These are phyloP conservation scores for Coregonus ussuriensis DNA, from an alignment of 2,797 vertebrate species.

Conservation along the genomic window DNA sequence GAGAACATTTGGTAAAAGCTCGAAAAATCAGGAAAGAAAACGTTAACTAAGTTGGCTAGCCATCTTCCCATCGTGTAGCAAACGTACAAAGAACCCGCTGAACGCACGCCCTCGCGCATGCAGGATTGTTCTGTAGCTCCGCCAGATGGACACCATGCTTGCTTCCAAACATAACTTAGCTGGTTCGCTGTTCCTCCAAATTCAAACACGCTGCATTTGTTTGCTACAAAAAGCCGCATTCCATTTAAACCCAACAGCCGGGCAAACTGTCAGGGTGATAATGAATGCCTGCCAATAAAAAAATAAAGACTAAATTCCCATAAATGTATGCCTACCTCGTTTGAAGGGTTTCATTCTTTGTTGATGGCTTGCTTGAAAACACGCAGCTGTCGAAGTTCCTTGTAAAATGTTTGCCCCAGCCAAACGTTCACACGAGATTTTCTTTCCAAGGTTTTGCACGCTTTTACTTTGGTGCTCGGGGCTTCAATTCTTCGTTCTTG, in stretches of 20 bases:
- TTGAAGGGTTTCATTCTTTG: slow-evolving; percentile 82
- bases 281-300: neutral
- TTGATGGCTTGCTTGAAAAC: slow-evolving; percentile 66
- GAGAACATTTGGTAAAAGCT: neutral
- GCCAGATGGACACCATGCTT: slow-evolving; percentile 81
- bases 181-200: slow-evolving; percentile 74
- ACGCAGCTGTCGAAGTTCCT: slow-evolving; percentile 75
- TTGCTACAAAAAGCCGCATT: slow-evolving; percentile 65
- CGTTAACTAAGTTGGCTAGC: slow-evolving; percentile 9
- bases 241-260: slow-evolving; percentile 54
- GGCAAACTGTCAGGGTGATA: slow-evolving; percentile 10
- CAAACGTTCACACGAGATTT: slow-evolving; percentile 67
- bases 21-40: neutral
- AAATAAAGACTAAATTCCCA: slow-evolving; percentile 11
- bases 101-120: slow-evolving; percentile 56
- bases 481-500: neutral
- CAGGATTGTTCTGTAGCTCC: slow-evolving; percentile 49
- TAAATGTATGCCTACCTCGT: slow-evolving; percentile 71
- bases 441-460: slow-evolving; percentile 45
- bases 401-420: slow-evolving; percentile 70
- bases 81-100: slow-evolving; percentile 66
- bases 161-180: slow-evolving; percentile 65
- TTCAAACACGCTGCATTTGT: slow-evolving; percentile 69
- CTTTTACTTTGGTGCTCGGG: slow-evolving; percentile 23
- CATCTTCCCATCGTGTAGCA: slow-evolving; percentile 21